Percentiles rank a stretch among this genome's conserved stretches.
Conservation (phyloP, 2,888 invertebrate genomes). For the Heliconius charithonia region DNA sequence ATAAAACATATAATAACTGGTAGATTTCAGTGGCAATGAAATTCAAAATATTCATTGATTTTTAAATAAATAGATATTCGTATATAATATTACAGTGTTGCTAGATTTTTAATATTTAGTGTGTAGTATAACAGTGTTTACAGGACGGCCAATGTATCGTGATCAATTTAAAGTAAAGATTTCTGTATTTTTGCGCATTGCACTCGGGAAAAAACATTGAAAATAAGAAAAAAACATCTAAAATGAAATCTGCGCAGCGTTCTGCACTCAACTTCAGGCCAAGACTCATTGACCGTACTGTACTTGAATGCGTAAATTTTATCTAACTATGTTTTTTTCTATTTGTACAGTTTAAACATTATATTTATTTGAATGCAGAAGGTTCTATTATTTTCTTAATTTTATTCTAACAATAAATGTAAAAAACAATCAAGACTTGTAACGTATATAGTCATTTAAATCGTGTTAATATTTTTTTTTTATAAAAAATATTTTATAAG, state of each 20-base stretch:
- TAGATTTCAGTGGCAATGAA: background rate
- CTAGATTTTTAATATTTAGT: conserved; percentile 8
- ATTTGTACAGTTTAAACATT: conserved; percentile 10
- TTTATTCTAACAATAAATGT: too few relatives aligned
- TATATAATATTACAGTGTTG: conserved; percentile 9
- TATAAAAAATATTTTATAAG: too few relatives aligned
- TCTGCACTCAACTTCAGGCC: too few relatives aligned
- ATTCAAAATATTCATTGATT: background rate
- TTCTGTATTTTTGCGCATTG: too few relatives aligned
- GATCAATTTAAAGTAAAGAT: too few relatives aligned
- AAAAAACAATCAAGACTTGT: too few relatives aligned
- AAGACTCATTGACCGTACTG: background rate
- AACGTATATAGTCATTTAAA: too few relatives aligned
- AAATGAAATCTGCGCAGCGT: too few relatives aligned
- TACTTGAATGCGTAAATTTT: background rate
- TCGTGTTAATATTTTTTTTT: too few relatives aligned
- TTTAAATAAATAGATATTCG: background rate
- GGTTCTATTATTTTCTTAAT: conserved; percentile 2
- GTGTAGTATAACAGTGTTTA: background rate
- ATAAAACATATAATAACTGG: background rate
- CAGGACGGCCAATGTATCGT: too few relatives aligned
- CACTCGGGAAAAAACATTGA: too few relatives aligned
- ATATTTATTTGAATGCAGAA: conserved; percentile 14
- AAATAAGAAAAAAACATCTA: too few relatives aligned
- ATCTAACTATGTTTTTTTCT: background rate